Conservation (phyloP, 2,888 invertebrate genomes). For the Yponomeuta sedellus region DNA sequence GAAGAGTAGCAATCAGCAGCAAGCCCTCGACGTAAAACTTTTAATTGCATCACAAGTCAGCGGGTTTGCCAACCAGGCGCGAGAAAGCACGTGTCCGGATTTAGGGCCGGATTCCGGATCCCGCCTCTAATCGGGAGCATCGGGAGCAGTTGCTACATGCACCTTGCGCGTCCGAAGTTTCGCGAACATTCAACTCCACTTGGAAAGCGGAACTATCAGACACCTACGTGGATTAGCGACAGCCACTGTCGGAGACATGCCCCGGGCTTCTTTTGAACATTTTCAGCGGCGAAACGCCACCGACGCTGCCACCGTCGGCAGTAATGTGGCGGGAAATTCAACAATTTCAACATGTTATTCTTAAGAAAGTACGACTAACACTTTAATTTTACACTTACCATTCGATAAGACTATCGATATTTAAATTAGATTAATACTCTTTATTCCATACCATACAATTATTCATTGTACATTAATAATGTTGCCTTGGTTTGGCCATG, state of each 20-base stretch:
- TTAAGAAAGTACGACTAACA: too few species aligned
- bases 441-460: too few species aligned
- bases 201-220: slow-evolving; percentile 64
- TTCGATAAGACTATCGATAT: too few species aligned
- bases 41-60: slow-evolving; percentile 52
- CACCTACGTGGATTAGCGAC: slow-evolving; percentile 67
- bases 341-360: too few species aligned
- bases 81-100: slow-evolving; percentile 50
- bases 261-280: background rate
- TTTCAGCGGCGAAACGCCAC: too few species aligned
- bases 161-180: slow-evolving; percentile 63
- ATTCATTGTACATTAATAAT: too few species aligned
- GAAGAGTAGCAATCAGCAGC: background rate
- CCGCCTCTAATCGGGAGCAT: slow-evolving; percentile 58
- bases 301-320: too few species aligned
- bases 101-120: slow-evolving; percentile 57
- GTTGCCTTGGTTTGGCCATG: too few species aligned
- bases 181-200: slow-evolving; percentile 65
- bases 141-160: slow-evolving; percentile 58
- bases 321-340: too few species aligned
- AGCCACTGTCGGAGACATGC: slow-evolving; percentile 38
- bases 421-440: too few species aligned
- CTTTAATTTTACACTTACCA: too few species aligned
- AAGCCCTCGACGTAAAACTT: slow-evolving; percentile 33
- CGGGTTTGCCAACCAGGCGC: slow-evolving; percentile 36